These are phyloP conservation scores for Microdon myrmicae DNA, from an alignment of 2,888 invertebrate genomes.

Conservation along the genomic window DNA sequence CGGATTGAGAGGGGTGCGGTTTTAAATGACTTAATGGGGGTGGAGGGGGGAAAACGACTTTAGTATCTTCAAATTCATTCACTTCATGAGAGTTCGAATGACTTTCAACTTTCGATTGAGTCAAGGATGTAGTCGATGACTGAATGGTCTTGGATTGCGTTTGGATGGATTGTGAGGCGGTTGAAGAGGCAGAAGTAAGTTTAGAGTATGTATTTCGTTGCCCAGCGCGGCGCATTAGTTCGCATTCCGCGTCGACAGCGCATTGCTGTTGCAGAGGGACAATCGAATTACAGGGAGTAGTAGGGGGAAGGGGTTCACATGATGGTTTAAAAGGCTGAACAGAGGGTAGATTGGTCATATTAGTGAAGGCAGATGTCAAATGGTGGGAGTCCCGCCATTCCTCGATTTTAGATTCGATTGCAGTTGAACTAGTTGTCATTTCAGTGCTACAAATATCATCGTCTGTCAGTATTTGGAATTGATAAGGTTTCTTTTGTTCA, in stretches of 20 bases:
- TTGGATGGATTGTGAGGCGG: slow-evolving; percentile 58
- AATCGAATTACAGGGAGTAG: slow-evolving; percentile 56
- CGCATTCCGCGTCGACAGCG: slow-evolving; percentile 58
- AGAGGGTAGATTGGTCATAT: slow-evolving; percentile 55
- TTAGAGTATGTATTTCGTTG: slow-evolving; percentile 57
- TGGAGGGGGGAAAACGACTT: slow-evolving; percentile 64
- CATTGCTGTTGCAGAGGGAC: slow-evolving; percentile 53
- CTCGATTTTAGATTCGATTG: slow-evolving; percentile 14
- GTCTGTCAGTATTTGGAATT: slow-evolving; percentile 63
- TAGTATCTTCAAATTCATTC: slow-evolving; percentile 63
- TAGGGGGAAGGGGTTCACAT: slow-evolving; percentile 57
- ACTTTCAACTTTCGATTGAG: slow-evolving; percentile 34
- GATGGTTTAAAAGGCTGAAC: slow-evolving; percentile 65
- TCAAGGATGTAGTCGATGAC: slow-evolving; percentile 37
- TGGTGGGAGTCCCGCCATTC: slow-evolving; percentile 46
- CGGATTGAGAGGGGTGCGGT: slow-evolving; percentile 64
- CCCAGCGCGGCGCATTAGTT: slow-evolving; percentile 60
- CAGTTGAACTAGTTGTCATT: slow-evolving; percentile 36
- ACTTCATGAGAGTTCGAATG: slow-evolving; percentile 54
- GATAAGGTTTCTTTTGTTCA: slow-evolving; percentile 58
- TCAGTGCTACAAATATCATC: slow-evolving; percentile 57
- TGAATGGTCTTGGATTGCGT: slow-evolving; percentile 56
- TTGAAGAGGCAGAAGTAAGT: slow-evolving; percentile 30
- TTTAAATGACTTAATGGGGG: slow-evolving; percentile 64
- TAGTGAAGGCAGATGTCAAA: slow-evolving; percentile 64